Evolutionary conservation across 1,140 invertebrate species (phyloP).

Genomic region (Drosophila elegans): DNA sequence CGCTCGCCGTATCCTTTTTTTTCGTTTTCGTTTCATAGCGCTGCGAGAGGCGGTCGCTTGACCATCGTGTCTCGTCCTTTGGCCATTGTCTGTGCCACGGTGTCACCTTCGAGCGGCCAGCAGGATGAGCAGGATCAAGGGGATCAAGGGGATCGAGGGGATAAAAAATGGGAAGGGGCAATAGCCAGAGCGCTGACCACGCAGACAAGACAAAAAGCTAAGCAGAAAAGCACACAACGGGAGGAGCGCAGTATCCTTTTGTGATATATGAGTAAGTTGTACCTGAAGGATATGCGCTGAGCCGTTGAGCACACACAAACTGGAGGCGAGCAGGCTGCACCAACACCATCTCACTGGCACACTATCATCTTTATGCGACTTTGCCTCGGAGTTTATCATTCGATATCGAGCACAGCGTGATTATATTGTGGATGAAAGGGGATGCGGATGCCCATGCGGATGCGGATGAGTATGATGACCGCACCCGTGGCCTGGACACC

Average conservation of each 20-base stretch:
- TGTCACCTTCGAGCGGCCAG: slow-evolving; percentile 77
- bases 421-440: slow-evolving; percentile 46
- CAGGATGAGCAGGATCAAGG: slow-evolving; percentile 26
- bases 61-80: slow-evolving; percentile 51
- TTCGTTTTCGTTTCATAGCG: slow-evolving; percentile 20
- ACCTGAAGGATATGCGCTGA: slow-evolving; percentile 80
- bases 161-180: slow-evolving; percentile 24
- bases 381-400: slow-evolving; percentile 72
- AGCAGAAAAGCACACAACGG: slow-evolving; percentile 78
- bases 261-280: slow-evolving; percentile 85
- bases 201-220: slow-evolving; percentile 68
- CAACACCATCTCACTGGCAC: slow-evolving; percentile 28
- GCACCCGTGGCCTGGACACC: slow-evolving; percentile 62
- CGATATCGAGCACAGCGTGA: slow-evolving; percentile 76
- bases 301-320: slow-evolving; percentile 79
- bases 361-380: slow-evolving; percentile 53
- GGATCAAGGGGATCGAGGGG: slow-evolving; percentile 2
- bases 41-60: slow-evolving; percentile 56
- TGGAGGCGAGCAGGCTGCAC: slow-evolving; percentile 34
- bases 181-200: slow-evolving; percentile 74
- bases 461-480: slow-evolving; percentile 46
- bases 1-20: slow-evolving; percentile 49
- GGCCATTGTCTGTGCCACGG: slow-evolving; percentile 73
- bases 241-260: slow-evolving; percentile 77
- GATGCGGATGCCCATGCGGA: slow-evolving; percentile 18